Conservation (phyloP, 2,113 vertebrate genomes). For the Athene cunicularia region DNA sequence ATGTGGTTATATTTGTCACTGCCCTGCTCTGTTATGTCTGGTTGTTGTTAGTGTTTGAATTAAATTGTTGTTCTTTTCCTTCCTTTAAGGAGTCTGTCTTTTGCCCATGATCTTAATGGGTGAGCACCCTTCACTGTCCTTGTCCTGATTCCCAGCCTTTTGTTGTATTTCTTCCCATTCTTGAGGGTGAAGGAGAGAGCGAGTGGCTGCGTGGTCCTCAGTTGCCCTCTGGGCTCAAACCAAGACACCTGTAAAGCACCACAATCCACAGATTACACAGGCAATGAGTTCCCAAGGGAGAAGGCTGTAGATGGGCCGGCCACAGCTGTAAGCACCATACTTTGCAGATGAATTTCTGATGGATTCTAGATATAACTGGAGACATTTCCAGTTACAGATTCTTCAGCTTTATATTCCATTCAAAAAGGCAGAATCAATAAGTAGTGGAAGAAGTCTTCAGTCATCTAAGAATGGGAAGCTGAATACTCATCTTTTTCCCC, state of each 20-base stretch:
- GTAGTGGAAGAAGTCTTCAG: neutral
- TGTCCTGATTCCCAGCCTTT: no score
- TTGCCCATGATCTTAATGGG: no score
- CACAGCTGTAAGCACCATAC: neutral
- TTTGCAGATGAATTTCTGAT: neutral
- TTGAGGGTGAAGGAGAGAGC: no score
- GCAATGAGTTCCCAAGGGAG: neutral
- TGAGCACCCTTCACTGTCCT: no score
- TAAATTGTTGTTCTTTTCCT: no score
- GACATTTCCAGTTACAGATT: neutral
- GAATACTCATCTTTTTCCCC: neutral
- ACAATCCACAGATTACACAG: neutral
- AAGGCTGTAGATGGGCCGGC: neutral
- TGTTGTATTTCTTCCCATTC: no score
- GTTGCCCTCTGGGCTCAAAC: no score
- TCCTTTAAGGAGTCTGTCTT: no score
- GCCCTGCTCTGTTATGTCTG: no score
- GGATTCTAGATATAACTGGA: neutral
- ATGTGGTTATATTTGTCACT: no score
- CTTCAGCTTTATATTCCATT: neutral
- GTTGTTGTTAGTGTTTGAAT: no score
- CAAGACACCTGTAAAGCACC: neutral
- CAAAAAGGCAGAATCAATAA: neutral
- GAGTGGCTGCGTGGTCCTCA: no score
- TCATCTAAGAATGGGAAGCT: neutral